These are phyloP conservation scores for Rhabdomys dilectus DNA, from an alignment of 2,113 vertebrate genomes.

Conservation along the genomic window DNA sequence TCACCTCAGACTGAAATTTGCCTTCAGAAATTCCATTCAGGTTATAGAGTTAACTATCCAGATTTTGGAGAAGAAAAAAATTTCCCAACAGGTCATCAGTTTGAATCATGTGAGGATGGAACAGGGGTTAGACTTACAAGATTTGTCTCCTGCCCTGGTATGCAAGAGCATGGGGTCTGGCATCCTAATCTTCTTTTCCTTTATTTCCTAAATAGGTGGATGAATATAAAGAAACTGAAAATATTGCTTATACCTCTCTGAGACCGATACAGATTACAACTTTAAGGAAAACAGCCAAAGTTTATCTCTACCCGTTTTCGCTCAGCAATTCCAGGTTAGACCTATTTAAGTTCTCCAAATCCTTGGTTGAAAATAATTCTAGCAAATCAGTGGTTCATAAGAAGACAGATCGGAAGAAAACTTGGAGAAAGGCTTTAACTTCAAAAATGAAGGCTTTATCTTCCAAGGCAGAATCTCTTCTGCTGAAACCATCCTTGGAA, in stretches of 20 bases:
- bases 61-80: conserved; percentile 6
- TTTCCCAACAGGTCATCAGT: neutral
- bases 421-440: conserved; percentile 42
- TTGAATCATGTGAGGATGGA: conserved; percentile 44
- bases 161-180: neutral
- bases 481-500: conserved; percentile 46
- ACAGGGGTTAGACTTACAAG: conserved; percentile 38
- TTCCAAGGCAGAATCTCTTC: conserved; percentile 49
- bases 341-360: conserved; percentile 21
- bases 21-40: neutral
- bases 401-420: conserved; percentile 61
- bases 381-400: conserved; percentile 8
- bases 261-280: conserved; percentile 53
- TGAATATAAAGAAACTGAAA: conserved; percentile 73
- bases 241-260: neutral
- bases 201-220: conserved; percentile 71
- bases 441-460: conserved; percentile 57
- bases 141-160: neutral
- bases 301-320: conserved; percentile 73
- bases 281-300: conserved; percentile 64
- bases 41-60: neutral
- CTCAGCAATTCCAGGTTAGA: conserved; percentile 69
- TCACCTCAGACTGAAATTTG: neutral
- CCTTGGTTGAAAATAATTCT: conserved; percentile 53
- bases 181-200: conserved; percentile 56